Percentiles rank a stretch among this genome's conserved stretches.
These are phyloP conservation scores for Brenthis ino DNA, from an alignment of 2,888 invertebrate genomes.

Conservation along the genomic window DNA sequence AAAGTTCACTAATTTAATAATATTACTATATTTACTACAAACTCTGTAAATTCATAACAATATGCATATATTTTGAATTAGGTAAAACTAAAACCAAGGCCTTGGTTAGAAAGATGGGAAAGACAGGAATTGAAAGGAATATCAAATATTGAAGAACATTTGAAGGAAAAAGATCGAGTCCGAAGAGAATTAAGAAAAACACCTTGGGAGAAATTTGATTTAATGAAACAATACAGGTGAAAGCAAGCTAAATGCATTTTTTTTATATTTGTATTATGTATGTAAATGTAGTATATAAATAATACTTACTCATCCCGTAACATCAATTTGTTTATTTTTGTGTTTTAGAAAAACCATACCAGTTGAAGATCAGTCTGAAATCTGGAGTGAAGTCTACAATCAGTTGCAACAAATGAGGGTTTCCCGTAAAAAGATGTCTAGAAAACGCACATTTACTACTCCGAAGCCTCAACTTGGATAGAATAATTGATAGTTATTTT, in stretches of 20 bases:
- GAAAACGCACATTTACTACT: constrained; percentile 64
- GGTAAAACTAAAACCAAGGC: constrained; percentile 89
- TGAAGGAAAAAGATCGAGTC: constrained; percentile 76
- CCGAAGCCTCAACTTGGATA: constrained; percentile 69
- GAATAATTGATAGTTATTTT: constrained; percentile 25
- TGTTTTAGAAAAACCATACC: constrained; percentile 88
- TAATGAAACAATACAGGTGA: constrained; percentile 95
- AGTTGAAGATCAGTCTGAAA: constrained; percentile 92
- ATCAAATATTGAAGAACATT: constrained; percentile 80
- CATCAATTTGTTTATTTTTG: constrained; percentile 22
- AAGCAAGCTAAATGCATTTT: not conserved
- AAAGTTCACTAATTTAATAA: too few species aligned
- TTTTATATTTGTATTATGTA: not conserved
- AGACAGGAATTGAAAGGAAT: constrained; percentile 89
- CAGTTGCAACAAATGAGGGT: constrained; percentile 88
- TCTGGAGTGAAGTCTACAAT: constrained; percentile 91
- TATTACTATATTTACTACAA: not conserved
- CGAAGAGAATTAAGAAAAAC: constrained; percentile 83
- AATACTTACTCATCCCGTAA: not conserved
- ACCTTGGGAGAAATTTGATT: constrained; percentile 95
- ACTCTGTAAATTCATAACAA: not conserved
- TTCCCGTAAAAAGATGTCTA: constrained; percentile 75
- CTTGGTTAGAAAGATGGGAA: constrained; percentile 97
- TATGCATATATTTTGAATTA: constrained; percentile 44
- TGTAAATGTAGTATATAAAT: not conserved